Evolutionary conservation across 2,888 invertebrate genomes (phyloP), one percentile per base, ranked within the genome.

Genomic region (Argyra leucocephala): DNA sequence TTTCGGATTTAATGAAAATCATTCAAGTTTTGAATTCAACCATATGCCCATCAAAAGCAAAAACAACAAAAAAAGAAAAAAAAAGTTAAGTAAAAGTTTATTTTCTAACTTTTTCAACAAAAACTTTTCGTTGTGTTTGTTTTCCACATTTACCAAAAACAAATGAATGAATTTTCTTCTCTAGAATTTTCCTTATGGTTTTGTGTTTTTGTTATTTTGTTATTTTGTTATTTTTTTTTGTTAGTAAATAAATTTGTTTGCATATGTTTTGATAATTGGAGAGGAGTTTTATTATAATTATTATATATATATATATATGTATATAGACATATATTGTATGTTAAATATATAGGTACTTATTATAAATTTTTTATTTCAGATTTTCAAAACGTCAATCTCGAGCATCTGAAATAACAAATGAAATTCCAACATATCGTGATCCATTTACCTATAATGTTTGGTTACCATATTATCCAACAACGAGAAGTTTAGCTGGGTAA

Each of bases 381-480:
- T 91, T 92, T 81, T 93, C 91, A 21, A 92, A 92, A 79, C 81
- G 93, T 67, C 93, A 93, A 80, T 91, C 91, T 63, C 84, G 93
- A 57, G 90, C 91, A 21, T 89, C 92, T 7, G 92, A 93, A 79
- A 87, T 90, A 70, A 90, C 91, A 74, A 93, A 93, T 78, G 91
- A 92, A 81, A 88, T 93, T 71, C 91, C 89, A 69, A 86, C 88
- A 67, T 91, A 88, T 80, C 85, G 88, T 64, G 91, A 92, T 75
- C 91, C 91, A 0, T 89, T 91, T 73, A 85, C 87, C 70, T 88
- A 88, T 78, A 91, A 91, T 79, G 83, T 90, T 72, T 91, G 91
- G 91, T 88, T 90, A 7, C 86, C 88, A 2, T 85, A 86, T 74
- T 81, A 81, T 71, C 80, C 81, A 59, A 77, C 80, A 66, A 78